Base-by-base conservation (phyloP, 2,797 vertebrate genomes). In the Pempheris klunzingeri region DNA sequence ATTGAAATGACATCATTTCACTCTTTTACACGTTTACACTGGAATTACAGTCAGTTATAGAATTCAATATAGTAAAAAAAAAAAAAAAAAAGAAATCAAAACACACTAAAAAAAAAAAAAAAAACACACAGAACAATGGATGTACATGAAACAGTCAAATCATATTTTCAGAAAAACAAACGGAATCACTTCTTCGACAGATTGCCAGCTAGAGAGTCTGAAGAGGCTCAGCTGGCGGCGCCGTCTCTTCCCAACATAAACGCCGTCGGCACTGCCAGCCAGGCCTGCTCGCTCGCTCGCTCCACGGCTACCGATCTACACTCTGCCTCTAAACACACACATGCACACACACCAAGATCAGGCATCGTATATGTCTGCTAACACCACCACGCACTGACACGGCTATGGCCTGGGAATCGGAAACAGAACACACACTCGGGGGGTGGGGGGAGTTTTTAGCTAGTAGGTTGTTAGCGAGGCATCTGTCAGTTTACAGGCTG, bases 1-100 rank as follows among this genome's bases (percentile, higher is more conserved):
- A 80, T 46, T 90, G 89, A 91, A 92, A 88, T 90, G 73, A 85
- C 73, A 59, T 80, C 53, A 82, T 85, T 86, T 91, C 84, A 90
- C 75, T 85, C 74, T 74, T n/a, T n/a, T 75, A 81, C 49, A 74
- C 70, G 74, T 90, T 91, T 82, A 82, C 85, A 90, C 74, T 88
- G 87, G 85, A 92, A 92, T 94, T 92, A 94, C 90, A 93, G 87
- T 92, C 89, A 88, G 76, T 89, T 88, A 80, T 64, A 84, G 83
- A 88, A 83, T 87, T 85, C 77, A 91, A 88, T 79, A 81, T 71
- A 82, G 79, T 86, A 79, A 77, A 81, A 90, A 88, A 86, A 82
- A 82, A 81, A 55, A 71, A 36, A 46, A 71, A 69, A 30, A 49
- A 72, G 10, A 69, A 82, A 87, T 72, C 46, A 75, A 88, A 88